Conservation (phyloP, 2,113 vertebrate species). For the Lethenteron reissneri region DNA sequence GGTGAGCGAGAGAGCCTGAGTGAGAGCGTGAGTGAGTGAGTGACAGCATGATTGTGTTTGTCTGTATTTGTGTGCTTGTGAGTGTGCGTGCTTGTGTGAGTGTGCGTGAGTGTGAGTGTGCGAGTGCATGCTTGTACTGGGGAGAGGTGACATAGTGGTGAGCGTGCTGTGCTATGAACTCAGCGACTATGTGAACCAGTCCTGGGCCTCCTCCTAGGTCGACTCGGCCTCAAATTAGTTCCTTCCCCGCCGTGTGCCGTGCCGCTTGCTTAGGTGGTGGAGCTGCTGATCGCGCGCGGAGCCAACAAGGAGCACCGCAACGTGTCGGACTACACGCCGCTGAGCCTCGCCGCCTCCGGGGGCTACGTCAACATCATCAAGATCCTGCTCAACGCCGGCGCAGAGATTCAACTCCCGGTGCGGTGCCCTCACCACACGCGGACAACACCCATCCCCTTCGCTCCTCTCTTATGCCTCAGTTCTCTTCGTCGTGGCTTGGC, state of each 20-base stretch:
- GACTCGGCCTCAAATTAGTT: too few relatives aligned
- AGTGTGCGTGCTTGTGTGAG: too few relatives aligned
- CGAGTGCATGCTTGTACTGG: too few relatives aligned
- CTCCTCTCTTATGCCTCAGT: too few relatives aligned
- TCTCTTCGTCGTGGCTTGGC: too few relatives aligned
- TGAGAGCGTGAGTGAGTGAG: not conserved
- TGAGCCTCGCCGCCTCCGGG: conserved; percentile 88
- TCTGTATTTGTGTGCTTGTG: not conserved
- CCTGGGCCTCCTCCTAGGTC: too few relatives aligned
- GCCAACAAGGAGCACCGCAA: conserved; percentile 97
- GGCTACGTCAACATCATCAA: conserved; percentile 99
- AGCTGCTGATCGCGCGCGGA: conserved; percentile 73
- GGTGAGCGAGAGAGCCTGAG: conserved; percentile 21
- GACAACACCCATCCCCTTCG: not conserved
- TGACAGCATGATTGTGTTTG: not conserved
- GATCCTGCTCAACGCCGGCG: conserved; percentile 87
- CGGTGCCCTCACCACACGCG: conserved; percentile 2
- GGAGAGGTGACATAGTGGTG: too few relatives aligned
- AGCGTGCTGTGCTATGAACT: too few relatives aligned
- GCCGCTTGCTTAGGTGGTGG: conserved; percentile 46
- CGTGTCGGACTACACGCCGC: conserved; percentile 89
- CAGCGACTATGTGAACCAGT: too few relatives aligned
- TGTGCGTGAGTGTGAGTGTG: too few relatives aligned
- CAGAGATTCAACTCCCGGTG: conserved; percentile 99
- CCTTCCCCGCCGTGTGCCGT: too few relatives aligned